Conservation (phyloP, 1,140 invertebrate species). For the Drosophila suzukii region DNA sequence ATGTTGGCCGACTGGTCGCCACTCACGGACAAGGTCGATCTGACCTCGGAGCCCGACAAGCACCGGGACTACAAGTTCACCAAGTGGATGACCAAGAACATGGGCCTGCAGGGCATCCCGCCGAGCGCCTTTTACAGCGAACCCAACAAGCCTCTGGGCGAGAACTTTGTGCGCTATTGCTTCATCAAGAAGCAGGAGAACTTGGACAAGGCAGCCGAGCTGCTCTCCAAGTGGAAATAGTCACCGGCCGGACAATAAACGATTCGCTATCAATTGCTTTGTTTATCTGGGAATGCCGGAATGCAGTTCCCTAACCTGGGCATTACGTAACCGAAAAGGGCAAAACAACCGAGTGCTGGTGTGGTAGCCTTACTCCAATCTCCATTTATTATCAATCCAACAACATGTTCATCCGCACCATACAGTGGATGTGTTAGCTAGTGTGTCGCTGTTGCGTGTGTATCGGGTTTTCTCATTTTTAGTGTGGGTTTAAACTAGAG, state of each 20-base stretch:
- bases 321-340: constrained; percentile 56
- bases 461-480: constrained; percentile 23
- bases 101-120: constrained; percentile 97
- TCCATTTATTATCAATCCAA: constrained; percentile 79
- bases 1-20: constrained; percentile 97
- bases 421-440: constrained; percentile 38
- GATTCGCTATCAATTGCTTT: constrained; percentile 29
- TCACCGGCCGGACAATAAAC: constrained; percentile 46
- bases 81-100: constrained; percentile 97
- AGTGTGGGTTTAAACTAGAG: constrained; percentile 55
- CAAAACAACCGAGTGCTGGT: constrained; percentile 35
- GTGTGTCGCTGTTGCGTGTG: constrained; percentile 28
- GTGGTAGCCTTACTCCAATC: constrained; percentile 77
- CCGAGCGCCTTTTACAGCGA: constrained; percentile 96
- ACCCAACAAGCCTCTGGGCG: constrained; percentile 92
- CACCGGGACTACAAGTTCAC: constrained; percentile 96
- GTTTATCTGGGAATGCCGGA: neutral
- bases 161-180: constrained; percentile 95
- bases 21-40: constrained; percentile 88
- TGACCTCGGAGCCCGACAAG: constrained; percentile 88
- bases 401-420: constrained; percentile 72
- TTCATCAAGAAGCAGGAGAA: constrained; percentile 96
- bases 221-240: constrained; percentile 87
- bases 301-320: constrained; percentile 56
- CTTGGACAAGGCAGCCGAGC: constrained; percentile 88